A percentile compares a stretch with the other conserved stretches of the same genome.
These are phyloP conservation scores for Phoxinus phoxinus DNA, from an alignment of 2,113 vertebrate species.

Conservation along the genomic window DNA sequence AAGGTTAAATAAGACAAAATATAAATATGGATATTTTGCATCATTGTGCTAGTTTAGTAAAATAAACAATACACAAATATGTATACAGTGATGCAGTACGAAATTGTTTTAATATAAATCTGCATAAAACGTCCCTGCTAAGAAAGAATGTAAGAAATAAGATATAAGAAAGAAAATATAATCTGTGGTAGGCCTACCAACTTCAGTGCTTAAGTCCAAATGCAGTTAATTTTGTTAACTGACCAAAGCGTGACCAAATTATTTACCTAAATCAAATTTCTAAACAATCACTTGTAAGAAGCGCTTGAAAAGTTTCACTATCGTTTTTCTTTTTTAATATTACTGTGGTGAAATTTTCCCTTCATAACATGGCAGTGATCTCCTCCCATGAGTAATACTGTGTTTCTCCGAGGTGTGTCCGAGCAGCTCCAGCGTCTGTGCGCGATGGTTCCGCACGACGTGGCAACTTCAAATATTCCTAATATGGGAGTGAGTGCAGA, in stretches of 20 bases:
- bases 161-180: too few relatives aligned
- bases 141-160: too few relatives aligned
- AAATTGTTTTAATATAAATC: too few relatives aligned
- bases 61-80: too few relatives aligned
- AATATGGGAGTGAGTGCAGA: conserved; percentile 1
- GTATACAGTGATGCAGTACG: too few relatives aligned
- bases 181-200: too few relatives aligned
- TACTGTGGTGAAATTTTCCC: conserved; percentile 29
- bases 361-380: conserved; percentile 48
- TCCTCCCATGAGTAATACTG: background rate
- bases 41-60: too few relatives aligned
- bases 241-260: background rate
- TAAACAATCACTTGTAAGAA: background rate
- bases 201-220: too few relatives aligned
- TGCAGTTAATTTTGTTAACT: background rate
- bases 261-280: background rate
- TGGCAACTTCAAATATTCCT: conserved; percentile 42
- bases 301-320: background rate
- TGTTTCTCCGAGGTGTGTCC: conserved; percentile 25
- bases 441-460: conserved; percentile 53
- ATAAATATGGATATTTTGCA: background rate
- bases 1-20: background rate
- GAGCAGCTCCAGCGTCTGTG: background rate
- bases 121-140: too few relatives aligned
- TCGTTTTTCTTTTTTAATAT: background rate